Percentiles rank a stretch among this genome's conserved stretches.
phyloP scores from a whole-genome alignment of 2,888 invertebrate genomes.

The Harpalus rufipes region DNA sequence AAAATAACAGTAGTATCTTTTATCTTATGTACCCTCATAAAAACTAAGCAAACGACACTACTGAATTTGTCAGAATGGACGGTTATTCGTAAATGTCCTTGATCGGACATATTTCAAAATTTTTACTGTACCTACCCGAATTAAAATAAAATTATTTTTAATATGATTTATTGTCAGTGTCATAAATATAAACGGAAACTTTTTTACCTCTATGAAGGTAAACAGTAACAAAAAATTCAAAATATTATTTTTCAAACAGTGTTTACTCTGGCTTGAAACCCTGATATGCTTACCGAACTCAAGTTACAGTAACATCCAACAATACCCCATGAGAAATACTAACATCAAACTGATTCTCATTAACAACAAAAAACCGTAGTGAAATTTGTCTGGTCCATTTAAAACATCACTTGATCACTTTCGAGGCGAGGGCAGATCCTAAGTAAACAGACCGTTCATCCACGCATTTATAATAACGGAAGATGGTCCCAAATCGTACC shows the following conservation, averaged over 20 bases:
- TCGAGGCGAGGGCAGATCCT: constrained; percentile 43
- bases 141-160: neutral
- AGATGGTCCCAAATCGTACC: neutral
- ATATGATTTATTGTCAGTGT: neutral
- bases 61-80: no score
- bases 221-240: neutral
- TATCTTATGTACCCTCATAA: no score
- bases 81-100: no score
- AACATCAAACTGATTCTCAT: constrained; percentile 29
- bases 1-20: no score
- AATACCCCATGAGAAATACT: constrained; percentile 26
- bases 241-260: neutral
- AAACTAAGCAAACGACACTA: no score
- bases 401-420: constrained; percentile 60
- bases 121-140: no score
- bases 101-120: no score
- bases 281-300: constrained; percentile 20
- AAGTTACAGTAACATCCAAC: constrained; percentile 11
- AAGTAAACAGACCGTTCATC: constrained; percentile 46
- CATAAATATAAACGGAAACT: neutral
- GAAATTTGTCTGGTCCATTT: constrained; percentile 64
- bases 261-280: constrained; percentile 22
- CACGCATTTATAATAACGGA: neutral
- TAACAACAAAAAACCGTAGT: constrained; percentile 45
- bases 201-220: neutral